These are phyloP conservation scores for Doryteuthis pealeii DNA, from an alignment of 1,140 invertebrate species.

Conservation along the genomic window DNA sequence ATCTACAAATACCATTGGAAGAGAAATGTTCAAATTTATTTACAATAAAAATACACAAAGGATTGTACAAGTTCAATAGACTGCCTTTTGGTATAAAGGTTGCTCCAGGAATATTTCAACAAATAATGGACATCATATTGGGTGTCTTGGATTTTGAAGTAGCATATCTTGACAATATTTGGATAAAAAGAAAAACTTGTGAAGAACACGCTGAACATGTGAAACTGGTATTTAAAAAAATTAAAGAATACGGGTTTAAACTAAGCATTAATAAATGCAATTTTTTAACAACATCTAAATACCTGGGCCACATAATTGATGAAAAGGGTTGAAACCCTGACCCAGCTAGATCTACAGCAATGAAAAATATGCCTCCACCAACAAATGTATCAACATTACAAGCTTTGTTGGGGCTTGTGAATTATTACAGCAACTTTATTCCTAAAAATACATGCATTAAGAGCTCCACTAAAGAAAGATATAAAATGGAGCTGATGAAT, in stretches of 20 bases:
- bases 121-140: conserved; percentile 47
- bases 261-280: not conserved
- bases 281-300: not conserved
- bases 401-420: conserved; percentile 33
- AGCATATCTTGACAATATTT: not conserved
- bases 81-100: conserved; percentile 61
- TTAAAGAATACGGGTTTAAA: conserved; percentile 1
- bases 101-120: conserved; percentile 61
- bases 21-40: too few relatives aligned
- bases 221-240: not conserved
- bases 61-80: conserved; percentile 48
- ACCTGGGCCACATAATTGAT: not conserved
- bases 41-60: conserved; percentile 23
- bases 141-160: not conserved
- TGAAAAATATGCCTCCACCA: not conserved
- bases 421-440: conserved; percentile 23
- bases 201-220: not conserved
- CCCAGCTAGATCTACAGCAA: not conserved
- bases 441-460: conserved; percentile 14
- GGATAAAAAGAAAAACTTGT: not conserved
- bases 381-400: conserved; percentile 29
- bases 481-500: conserved; percentile 17
- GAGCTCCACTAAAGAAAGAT: conserved; percentile 18
- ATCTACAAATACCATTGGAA: too few relatives aligned
- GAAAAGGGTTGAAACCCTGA: not conserved